Evolutionary conservation across 2,797 vertebrate species (phyloP).

Genomic region (Psittacula derbiana): DNA sequence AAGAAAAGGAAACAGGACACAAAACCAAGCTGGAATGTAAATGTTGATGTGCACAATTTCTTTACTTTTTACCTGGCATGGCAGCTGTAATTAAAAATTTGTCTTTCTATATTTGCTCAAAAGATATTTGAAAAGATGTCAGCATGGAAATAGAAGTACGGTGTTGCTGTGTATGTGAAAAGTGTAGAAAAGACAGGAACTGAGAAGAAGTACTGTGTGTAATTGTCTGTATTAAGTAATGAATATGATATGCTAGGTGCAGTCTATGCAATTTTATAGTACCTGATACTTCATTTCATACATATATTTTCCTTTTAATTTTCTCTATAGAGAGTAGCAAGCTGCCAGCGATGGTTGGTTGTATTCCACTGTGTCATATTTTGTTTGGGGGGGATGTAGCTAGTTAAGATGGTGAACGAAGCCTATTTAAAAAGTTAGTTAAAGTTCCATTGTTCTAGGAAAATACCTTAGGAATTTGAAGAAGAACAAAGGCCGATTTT

Average conservation of each 20-base stretch:
- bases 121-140: background rate
- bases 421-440: background rate
- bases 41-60: background rate
- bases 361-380: background rate
- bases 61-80: background rate
- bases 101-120: background rate
- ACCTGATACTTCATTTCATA: background rate
- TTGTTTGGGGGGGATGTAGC: background rate
- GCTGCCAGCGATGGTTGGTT: fast-evolving
- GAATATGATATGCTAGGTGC: background rate
- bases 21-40: background rate
- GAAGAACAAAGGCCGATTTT: background rate
- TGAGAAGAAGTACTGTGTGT: background rate
- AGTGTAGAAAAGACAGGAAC: background rate
- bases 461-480: background rate
- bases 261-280: background rate
- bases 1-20: background rate
- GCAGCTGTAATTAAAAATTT: background rate
- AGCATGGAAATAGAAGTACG: background rate
- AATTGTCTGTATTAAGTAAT: background rate
- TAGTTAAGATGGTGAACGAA: background rate
- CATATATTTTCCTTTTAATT: background rate
- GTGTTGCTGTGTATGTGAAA: background rate
- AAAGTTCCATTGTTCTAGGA: background rate
- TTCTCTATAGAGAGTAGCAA: background rate